A percentile compares a stretch with the other conserved stretches of the same genome.
phyloP scores from a whole-genome alignment of 2,797 vertebrate genomes.

The Galago senegalensis region DNA sequence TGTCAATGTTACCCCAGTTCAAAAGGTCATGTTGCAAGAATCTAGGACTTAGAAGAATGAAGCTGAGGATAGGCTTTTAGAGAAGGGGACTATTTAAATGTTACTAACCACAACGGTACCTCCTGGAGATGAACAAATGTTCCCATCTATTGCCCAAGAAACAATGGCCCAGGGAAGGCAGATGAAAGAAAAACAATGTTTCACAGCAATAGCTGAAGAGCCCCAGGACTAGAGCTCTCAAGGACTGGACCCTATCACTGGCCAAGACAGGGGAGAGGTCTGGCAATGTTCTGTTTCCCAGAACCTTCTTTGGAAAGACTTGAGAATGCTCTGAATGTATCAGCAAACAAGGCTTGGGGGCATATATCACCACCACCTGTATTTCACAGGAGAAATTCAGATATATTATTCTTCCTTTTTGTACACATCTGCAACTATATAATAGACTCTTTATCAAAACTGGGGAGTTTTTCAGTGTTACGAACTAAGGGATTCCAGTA shows the following conservation, averaged over 20 bases:
- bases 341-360: not conserved
- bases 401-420: not conserved
- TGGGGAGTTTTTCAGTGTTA: not conserved
- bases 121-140: not conserved
- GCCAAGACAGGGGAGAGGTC: not conserved
- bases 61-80: not conserved
- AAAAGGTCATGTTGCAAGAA: slow-evolving; percentile 33
- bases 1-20: not conserved
- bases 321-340: not conserved
- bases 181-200: not conserved
- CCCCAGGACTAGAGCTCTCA: not conserved
- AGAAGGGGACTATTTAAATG: not conserved
- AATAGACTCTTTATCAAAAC: not conserved
- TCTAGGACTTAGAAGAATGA: not conserved
- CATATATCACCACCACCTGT: not conserved
- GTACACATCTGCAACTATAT: not conserved
- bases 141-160: not conserved
- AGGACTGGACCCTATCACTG: not conserved
- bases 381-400: slow-evolving; percentile 35
- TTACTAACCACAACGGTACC: not conserved
- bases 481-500: not conserved
- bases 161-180: not conserved
- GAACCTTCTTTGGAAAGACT: slow-evolving; percentile 33
- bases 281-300: slow-evolving; percentile 8
- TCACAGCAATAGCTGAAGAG: not conserved